Evolutionary conservation across 1,140 invertebrate genomes (phyloP), one percentile per base, ranked within the genome.

Genomic region (Agraylea sexmaculata): DNA sequence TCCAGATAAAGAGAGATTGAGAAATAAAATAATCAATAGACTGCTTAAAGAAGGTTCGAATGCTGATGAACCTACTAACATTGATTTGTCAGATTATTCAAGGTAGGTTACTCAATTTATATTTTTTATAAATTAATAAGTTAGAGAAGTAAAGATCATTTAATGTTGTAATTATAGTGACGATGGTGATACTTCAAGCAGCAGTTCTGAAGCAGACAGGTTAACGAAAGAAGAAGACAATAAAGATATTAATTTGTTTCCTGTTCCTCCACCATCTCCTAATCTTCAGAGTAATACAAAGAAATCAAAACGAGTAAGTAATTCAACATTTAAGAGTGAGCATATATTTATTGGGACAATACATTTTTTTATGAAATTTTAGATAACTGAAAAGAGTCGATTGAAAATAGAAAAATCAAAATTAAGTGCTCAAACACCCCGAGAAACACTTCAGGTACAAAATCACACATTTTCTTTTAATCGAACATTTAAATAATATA

Each of bases 41-140:
- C 60, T 89, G 43, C 60, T 80, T 36, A 79, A 86, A 63, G 80
- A 83, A 63, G 85, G 86, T 2, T 89, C 85, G 1, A 88, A 76
- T 59, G 83, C 85, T 8, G 85, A 89, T 52, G 84, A 88, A 55
- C 86, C 86, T 15, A 77, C 80, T 0, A 87, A 87, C 58, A 85
- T 90, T 42, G 73, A 77, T 36, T 58, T 90, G 8, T 86, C 83
- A 21, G 84, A 87, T 63, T 87, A 87, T 54, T 86, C 84, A 0
- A 87, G 83, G 84, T 85, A 65, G 37, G 10, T 37, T 50, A 33
- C 12, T 22, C 13, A 18, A 33, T 11, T 31, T 18, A 35, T 16
- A 30, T 11, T 43, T 36, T 31, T 28, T 32, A 32, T 37, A 22
- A 16, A 22, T 16, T 20, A 37, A 20, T 18, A 34, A 23, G 12